Evolutionary conservation across 2,888 invertebrate species (phyloP), one percentile per base, ranked within the genome.

Genomic region (Thyatira batis): DNA sequence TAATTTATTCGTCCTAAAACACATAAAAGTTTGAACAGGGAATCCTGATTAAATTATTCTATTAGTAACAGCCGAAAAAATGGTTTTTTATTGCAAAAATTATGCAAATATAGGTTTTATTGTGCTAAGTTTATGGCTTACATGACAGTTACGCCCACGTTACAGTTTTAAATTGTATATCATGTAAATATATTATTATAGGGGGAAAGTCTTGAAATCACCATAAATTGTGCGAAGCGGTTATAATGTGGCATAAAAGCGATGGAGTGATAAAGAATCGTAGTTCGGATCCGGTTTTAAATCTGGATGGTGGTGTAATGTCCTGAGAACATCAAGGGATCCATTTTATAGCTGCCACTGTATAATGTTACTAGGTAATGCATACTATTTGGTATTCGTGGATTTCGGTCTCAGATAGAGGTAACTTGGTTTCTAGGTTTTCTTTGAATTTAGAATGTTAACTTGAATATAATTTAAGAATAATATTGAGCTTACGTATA

Each of bases 251-350:
- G 76, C 75, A 72, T 79, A 78, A 85, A 80, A 71, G 73, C 76
- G 68, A 67, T 74, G 67, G 69, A 78, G 82, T 81, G 84, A 81
- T 83, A 83, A 78, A 84, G 77, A 80, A 75, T 72, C 67, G 60
- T 61, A 64, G 71, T 69, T 63, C 65, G 56, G 70, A 67, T 66
- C 69, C 67, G 49, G 44, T 67, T 73, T 66, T 73, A 81, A 78
- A 84, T 81, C 78, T 72, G 69, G 54, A 65, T 60, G 65, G 75
- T 78, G 76, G 77, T 80, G 79, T 77, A 76, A 85, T 85, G 87
- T 89, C 89, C 85, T 71, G 71, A 58, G 78, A 77, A 83, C 80
- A 82, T 77, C 75, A 79, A 74, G 69, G 85, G 87, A 87, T 89
- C 65, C 67, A 61, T 82, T 89, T 90, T 87, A 90, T 89, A 74